A percentile compares a stretch with the other conserved stretches of the same genome.
phyloP scores from a whole-genome alignment of 2,113 vertebrate species.

The Dipodomys spectabilis region DNA sequence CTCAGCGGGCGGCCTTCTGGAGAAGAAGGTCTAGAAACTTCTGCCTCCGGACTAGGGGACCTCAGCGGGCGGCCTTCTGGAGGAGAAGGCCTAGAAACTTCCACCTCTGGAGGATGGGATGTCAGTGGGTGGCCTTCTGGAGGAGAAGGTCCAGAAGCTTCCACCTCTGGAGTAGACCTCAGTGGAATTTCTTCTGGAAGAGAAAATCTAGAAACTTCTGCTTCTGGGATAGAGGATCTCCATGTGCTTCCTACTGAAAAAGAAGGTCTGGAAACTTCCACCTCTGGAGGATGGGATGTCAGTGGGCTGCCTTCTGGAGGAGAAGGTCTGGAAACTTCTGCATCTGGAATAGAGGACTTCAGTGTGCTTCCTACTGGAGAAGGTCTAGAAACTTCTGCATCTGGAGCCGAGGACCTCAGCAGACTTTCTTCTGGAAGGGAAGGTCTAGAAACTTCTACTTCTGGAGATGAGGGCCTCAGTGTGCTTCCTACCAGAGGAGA shows the following conservation, averaged over 20 bases:
- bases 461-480: slow-evolving; percentile 82
- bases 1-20: neutral
- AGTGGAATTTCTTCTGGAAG: slow-evolving; percentile 79
- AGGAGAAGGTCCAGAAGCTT: neutral
- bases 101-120: slow-evolving; percentile 69
- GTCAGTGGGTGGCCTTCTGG: slow-evolving; percentile 80
- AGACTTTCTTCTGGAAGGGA: slow-evolving; percentile 79
- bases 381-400: slow-evolving; percentile 79
- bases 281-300: too few species aligned
- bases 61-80: slow-evolving; percentile 72
- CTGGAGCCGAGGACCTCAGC: slow-evolving; percentile 75
- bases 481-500: slow-evolving; percentile 81
- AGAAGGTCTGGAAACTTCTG: too few species aligned
- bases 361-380: neutral
- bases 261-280: too few species aligned
- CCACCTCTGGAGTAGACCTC: slow-evolving; percentile 71
- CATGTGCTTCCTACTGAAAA: too few species aligned
- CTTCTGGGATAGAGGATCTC: too few species aligned
- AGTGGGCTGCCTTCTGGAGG: too few species aligned
- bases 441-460: slow-evolving; percentile 76
- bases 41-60: slow-evolving; percentile 80
- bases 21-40: slow-evolving; percentile 69
- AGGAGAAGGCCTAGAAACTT: neutral
- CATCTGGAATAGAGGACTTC: too few species aligned
- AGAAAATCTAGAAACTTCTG: slow-evolving; percentile 27